Conservation (phyloP, 2,888 invertebrate species). For the Watsonalla cultraria region DNA sequence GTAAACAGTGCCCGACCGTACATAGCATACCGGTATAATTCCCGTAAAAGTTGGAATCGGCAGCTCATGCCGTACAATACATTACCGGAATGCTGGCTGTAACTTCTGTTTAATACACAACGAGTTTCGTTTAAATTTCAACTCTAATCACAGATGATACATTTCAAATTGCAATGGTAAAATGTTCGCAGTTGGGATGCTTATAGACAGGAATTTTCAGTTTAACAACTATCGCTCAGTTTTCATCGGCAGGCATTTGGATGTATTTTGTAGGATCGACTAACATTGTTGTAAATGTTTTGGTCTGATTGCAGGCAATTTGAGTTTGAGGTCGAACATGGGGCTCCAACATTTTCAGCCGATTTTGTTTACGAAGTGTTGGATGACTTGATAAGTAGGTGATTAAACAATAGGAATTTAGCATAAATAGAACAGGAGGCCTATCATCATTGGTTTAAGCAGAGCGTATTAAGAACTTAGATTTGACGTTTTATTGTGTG, state of each 20-base stretch:
- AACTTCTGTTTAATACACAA: slow-evolving; percentile 6
- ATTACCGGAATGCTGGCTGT: slow-evolving; percentile 21
- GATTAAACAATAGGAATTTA: too few species aligned
- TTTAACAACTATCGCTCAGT: slow-evolving; percentile 28
- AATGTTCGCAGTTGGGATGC: neutral
- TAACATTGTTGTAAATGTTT: too few species aligned
- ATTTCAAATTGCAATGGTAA: neutral
- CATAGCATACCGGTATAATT: slow-evolving; percentile 16
- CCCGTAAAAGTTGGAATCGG: slow-evolving; percentile 19
- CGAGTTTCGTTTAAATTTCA: neutral
- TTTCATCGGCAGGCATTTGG: slow-evolving; percentile 32
- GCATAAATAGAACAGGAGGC: too few species aligned
- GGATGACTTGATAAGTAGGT: too few species aligned
- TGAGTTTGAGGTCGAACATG: too few species aligned
- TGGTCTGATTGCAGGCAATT: too few species aligned
- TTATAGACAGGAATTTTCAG: slow-evolving; percentile 5
- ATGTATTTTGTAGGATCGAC: neutral
- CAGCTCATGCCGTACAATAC: slow-evolving; percentile 31
- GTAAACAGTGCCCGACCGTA: slow-evolving; percentile 11
- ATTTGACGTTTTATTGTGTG: too few species aligned
- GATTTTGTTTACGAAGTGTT: too few species aligned
- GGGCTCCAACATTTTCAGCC: too few species aligned
- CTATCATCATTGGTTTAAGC: too few species aligned
- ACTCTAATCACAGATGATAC: neutral
- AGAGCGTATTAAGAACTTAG: too few species aligned